Percentiles rank a stretch among this genome's conserved stretches.
Evolutionary conservation across 2,797 vertebrate genomes (phyloP).

Genomic region (Muscicapa striata): DNA sequence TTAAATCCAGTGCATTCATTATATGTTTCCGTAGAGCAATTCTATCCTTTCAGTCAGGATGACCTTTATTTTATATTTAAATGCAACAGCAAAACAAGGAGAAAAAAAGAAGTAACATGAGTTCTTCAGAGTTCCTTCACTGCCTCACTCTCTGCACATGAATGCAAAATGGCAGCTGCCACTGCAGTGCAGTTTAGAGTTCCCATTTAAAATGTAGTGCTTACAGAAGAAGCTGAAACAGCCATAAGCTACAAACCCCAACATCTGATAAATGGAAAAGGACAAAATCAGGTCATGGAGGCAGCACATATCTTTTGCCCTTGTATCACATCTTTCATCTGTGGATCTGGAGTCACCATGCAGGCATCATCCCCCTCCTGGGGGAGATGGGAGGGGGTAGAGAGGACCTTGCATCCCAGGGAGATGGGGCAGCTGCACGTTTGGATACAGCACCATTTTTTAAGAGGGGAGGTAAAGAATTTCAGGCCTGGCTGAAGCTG

Average conservation of each 20-base stretch:
- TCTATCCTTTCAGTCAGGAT: constrained; percentile 23
- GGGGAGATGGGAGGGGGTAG: neutral
- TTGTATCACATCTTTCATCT: neutral
- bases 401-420: neutral
- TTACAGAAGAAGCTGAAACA: constrained; percentile 35
- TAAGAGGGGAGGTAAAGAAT: neutral
- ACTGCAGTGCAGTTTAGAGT: neutral
- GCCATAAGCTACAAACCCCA: constrained; percentile 50
- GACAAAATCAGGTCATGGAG: constrained; percentile 64
- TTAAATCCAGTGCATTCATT: neutral
- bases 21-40: neutral
- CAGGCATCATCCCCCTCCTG: neutral
- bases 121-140: neutral
- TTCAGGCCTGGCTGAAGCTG: neutral
- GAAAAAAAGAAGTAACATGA: neutral
- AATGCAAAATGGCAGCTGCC: constrained; percentile 67
- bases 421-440: neutral
- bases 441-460: neutral
- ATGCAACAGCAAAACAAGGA: constrained; percentile 19
- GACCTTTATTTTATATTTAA: constrained; percentile 64
- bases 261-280: constrained; percentile 59
- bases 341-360: neutral
- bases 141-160: neutral
- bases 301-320: neutral
- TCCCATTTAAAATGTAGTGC: constrained; percentile 7